phyloP scores from a whole-genome alignment of 2,888 invertebrate genomes.

The Drosophila neonasuta region DNA sequence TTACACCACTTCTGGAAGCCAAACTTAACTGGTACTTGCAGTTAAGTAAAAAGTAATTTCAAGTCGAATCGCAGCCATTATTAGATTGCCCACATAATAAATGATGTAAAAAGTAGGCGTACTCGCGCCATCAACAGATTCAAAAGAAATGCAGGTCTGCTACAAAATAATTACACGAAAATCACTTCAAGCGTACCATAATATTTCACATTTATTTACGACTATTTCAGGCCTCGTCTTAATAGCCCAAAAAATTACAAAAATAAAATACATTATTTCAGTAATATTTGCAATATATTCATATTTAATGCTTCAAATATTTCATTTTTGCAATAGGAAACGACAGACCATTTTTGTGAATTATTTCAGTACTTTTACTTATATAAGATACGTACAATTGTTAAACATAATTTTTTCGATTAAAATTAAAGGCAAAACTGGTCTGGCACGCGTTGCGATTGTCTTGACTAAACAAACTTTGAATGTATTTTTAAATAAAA shows the following conservation, averaged over 20 bases:
- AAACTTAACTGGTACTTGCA: constrained; percentile 2
- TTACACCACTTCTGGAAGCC: neutral
- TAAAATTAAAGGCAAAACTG: neutral
- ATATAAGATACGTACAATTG: constrained; percentile 13
- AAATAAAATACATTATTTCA: constrained; percentile 11
- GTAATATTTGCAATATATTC: constrained; percentile 4
- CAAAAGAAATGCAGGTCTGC: constrained; percentile 27
- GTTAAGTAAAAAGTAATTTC: constrained; percentile 56
- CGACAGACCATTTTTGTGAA: neutral
- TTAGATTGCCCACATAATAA: constrained; percentile 69
- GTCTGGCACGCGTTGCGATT: neutral
- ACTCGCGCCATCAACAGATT: constrained; percentile 23
- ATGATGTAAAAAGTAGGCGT: constrained; percentile 71
- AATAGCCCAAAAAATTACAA: constrained; percentile 6
- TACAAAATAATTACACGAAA: constrained; percentile 31
- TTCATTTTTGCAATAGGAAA: constrained; percentile 17
- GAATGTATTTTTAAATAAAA: neutral
- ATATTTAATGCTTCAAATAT: constrained; percentile 22
- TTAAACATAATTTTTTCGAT: neutral
- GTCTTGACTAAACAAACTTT: neutral
- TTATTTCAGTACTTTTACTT: neutral
- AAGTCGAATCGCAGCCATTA: constrained; percentile 49
- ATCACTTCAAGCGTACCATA: constrained; percentile 34
- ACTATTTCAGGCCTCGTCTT: constrained; percentile 8
- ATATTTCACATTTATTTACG: constrained; percentile 39